phyloP scores from a whole-genome alignment of 2,113 vertebrate species.

The Salvelinus fontinalis region DNA sequence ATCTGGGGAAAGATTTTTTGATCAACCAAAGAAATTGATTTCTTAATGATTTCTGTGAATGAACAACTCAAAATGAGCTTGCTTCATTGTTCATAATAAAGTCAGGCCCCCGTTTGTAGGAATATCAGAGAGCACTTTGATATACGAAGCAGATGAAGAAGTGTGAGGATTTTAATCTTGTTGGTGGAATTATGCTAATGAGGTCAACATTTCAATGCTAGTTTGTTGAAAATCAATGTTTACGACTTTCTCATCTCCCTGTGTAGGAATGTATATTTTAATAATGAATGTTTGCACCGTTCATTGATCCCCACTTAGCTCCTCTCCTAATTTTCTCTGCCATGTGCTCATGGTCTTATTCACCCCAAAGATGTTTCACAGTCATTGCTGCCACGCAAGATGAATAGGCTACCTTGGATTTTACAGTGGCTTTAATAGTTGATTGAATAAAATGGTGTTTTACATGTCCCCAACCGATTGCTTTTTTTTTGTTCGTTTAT shows the following conservation, averaged over 20 bases:
- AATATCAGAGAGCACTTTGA: conserved; percentile 18
- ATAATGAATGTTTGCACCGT: background rate
- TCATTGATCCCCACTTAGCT: background rate
- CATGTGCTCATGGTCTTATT: background rate
- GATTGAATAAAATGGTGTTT: too few species aligned
- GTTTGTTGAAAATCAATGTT: conserved; percentile 17
- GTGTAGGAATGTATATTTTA: conserved; percentile 16
- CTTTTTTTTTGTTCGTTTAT: too few species aligned
- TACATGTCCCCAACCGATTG: too few species aligned
- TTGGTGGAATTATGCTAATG: conserved; percentile 28
- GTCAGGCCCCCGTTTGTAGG: background rate
- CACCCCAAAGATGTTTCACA: background rate
- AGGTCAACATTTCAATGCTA: conserved; percentile 13
- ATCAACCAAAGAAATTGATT: conserved; percentile 31
- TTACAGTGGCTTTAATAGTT: background rate
- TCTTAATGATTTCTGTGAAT: conserved; percentile 21
- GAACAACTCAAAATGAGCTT: background rate
- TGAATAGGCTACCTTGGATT: background rate
- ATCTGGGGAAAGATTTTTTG: conserved; percentile 20
- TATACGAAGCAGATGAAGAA: conserved; percentile 18
- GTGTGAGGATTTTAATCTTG: conserved; percentile 12
- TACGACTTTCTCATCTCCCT: background rate
- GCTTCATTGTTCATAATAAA: conserved; percentile 23
- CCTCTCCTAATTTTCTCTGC: background rate
- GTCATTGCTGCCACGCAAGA: background rate